Base-by-base conservation (phyloP, 2,888 invertebrate genomes). In the Agrypnus murinus region DNA sequence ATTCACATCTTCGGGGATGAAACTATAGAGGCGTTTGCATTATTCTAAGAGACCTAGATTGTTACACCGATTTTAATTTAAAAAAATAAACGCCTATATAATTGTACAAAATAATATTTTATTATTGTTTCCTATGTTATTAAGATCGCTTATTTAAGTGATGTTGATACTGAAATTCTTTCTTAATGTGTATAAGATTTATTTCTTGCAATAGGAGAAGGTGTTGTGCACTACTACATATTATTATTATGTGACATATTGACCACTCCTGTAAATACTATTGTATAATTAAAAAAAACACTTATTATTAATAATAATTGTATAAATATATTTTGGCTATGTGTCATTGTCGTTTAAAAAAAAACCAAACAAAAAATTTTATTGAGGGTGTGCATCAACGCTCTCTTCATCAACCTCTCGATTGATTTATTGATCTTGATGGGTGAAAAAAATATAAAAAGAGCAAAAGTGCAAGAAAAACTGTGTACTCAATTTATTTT, bases 181-280 rank as follows among this genome's bases (percentile, higher is more conserved):
- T 12, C 38, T 12, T 12, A 4, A 12, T 38, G 3, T 1, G 17
- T 15, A 5, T 46, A 7, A 19, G 17, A 7, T 48, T 9, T 19
- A 12, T 48, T 48, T 48, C 19, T 36, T 58, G 19, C 17, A 19
- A 12, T 45, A 48, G 62, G 19, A 62, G 62, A 45, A 62, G 62
- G 62, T 19, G 62, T 62, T 45, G 59, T 43, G 77, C 78, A 79
- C 78, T 74, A 76, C 79, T 76, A 79, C 78, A 78, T 78, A 76
- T 77, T 75, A 76, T 78, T 48, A 53, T 34, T 80, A 80, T 80
- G 80, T 80, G 77, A 80, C 62, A 62, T 62, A 48, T 48, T 48
- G 72, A 78, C 72, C 73, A 72, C 48, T 71, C 71, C 73, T 72
- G 69, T 77, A 77, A 65, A 76, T 75, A 75, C 19, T 63, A 69